Evolutionary conservation across 2,797 vertebrate genomes (phyloP).

Genomic region (Antrozous pallidus): DNA sequence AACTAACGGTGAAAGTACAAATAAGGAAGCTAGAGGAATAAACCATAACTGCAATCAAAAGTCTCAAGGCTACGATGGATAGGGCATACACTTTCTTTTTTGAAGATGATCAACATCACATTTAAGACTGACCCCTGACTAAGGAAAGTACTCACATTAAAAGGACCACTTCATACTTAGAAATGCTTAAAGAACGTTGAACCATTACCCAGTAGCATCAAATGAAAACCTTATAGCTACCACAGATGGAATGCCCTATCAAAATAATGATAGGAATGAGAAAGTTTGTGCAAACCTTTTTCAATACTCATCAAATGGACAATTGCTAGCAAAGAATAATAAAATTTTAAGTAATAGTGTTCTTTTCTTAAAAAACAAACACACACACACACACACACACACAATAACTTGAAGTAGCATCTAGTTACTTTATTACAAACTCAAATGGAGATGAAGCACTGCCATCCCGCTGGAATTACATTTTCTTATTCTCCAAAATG

Average conservation of each 20-base stretch:
- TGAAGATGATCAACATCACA: neutral
- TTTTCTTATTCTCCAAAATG: neutral
- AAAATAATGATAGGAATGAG: neutral
- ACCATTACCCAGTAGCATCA: neutral
- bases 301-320: neutral
- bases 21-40: neutral
- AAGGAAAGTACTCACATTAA: slow-evolving; percentile 9
- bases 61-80: neutral
- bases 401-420: neutral
- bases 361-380: neutral
- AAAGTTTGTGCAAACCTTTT: neutral
- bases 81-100: neutral
- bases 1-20: neutral
- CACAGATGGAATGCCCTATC: neutral
- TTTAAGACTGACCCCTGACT: neutral
- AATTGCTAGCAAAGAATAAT: neutral
- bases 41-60: slow-evolving; percentile 10
- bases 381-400: no score
- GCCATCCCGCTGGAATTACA: neutral
- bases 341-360: slow-evolving; percentile 11
- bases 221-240: neutral
- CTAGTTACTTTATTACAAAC: slow-evolving; percentile 27
- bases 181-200: neutral
- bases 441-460: neutral
- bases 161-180: neutral